Evolutionary conservation across 2,113 vertebrate genomes (phyloP).

Genomic region (Dromiciops gliroides): DNA sequence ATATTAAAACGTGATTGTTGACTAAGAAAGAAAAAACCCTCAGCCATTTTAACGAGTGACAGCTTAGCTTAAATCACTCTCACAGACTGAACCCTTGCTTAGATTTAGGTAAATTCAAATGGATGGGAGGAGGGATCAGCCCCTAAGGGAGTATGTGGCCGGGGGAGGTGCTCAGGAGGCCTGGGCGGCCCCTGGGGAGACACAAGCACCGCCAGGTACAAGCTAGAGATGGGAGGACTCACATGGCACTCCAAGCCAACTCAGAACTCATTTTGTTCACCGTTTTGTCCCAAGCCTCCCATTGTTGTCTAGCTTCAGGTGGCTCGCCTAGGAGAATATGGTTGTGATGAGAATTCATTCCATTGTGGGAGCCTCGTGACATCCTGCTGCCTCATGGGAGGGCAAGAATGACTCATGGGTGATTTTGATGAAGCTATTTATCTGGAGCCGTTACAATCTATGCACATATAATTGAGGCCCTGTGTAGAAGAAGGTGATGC

Average conservation of each 20-base stretch:
- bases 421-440: slow-evolving; percentile 12
- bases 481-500: slow-evolving; percentile 31
- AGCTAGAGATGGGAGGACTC: neutral
- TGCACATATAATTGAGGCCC: slow-evolving; percentile 27
- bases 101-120: neutral
- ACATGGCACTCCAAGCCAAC: neutral
- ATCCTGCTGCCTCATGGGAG: slow-evolving; percentile 31
- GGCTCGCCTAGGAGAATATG: neutral
- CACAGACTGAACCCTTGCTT: neutral
- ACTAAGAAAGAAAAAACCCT: neutral
- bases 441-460: slow-evolving; percentile 1
- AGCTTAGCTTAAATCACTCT: slow-evolving; percentile 28
- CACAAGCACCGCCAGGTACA: slow-evolving; percentile 1
- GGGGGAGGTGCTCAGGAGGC: neutral
- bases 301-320: slow-evolving; percentile 5
- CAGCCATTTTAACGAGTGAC: neutral
- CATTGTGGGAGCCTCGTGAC: neutral
- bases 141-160: neutral
- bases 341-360: neutral
- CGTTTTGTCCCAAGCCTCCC: neutral
- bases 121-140: neutral
- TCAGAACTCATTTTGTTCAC: neutral
- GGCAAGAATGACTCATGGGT: slow-evolving; percentile 18
- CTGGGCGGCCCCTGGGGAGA: slow-evolving; percentile 5
- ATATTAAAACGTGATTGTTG: slow-evolving; percentile 7